phyloP scores from a whole-genome alignment of 2,113 vertebrate species.

The Cyanoramphus novaezelandiae region DNA sequence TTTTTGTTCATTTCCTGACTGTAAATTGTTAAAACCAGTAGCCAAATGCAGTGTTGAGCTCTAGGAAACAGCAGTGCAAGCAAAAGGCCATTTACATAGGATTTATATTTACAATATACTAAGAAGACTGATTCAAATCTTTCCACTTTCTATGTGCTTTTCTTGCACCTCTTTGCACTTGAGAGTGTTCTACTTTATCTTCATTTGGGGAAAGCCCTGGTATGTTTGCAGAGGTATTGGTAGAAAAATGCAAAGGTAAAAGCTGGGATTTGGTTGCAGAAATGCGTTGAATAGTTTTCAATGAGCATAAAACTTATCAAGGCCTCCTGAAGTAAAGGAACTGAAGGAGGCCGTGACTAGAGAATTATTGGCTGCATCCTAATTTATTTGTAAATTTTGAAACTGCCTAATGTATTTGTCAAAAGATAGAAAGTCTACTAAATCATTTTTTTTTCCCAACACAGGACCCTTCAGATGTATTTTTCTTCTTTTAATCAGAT shows the following conservation, averaged over 20 bases:
- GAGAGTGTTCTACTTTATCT: neutral
- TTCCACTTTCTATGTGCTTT: neutral
- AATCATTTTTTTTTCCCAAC: neutral
- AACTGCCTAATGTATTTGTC: neutral
- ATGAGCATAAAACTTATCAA: neutral
- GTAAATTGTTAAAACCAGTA: neutral
- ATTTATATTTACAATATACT: neutral
- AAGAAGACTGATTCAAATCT: neutral
- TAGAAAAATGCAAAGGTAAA: neutral
- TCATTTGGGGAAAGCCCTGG: neutral
- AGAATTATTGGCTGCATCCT: neutral
- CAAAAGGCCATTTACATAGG: neutral
- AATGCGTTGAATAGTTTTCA: neutral
- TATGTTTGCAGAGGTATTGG: neutral
- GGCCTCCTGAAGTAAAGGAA: neutral
- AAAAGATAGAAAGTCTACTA: neutral
- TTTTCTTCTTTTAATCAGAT: neutral
- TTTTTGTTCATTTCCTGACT: neutral
- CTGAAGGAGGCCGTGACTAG: neutral
- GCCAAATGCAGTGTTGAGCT: neutral
- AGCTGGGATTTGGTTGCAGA: neutral
- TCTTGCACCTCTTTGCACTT: neutral
- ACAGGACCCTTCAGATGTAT: neutral
- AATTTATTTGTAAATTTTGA: constrained; percentile 3
- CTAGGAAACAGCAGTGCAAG: neutral